phyloP scores from a whole-genome alignment of 2,888 invertebrate genomes.

The Synanthedon tipuliformis region DNA sequence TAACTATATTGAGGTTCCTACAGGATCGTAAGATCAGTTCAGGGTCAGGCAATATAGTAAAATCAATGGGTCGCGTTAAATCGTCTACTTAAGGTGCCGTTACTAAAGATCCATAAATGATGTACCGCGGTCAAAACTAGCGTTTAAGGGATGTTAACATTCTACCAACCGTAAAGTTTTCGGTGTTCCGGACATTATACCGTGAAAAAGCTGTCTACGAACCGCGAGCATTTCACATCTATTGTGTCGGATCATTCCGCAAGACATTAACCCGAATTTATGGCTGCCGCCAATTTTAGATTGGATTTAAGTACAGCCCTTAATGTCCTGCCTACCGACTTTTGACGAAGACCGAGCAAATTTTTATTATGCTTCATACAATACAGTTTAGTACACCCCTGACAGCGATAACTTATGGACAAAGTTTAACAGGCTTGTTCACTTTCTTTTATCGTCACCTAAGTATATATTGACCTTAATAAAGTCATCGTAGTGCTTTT shows the following conservation, averaged over 20 bases:
- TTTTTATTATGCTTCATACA: not conserved
- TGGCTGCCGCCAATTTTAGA: constrained; percentile 37
- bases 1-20: not conserved
- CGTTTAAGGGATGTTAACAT: constrained; percentile 27
- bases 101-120: constrained; percentile 14
- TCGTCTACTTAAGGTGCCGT: not conserved
- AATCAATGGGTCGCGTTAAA: not conserved
- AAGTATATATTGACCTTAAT: not conserved
- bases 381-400: not conserved
- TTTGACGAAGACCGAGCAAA: constrained; percentile 9
- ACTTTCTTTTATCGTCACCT: not conserved
- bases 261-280: constrained; percentile 46
- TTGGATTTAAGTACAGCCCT: constrained; percentile 39
- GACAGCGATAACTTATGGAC: not conserved
- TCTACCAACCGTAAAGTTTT: constrained; percentile 25
- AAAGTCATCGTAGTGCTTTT: too few species aligned
- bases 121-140: constrained; percentile 13
- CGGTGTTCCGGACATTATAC: constrained; percentile 25
- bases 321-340: constrained; percentile 23
- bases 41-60: not conserved
- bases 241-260: constrained; percentile 37
- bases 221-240: constrained; percentile 12
- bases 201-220: constrained; percentile 20
- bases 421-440: not conserved
- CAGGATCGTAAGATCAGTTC: not conserved